phyloP scores from a whole-genome alignment of 2,888 invertebrate genomes.

The Lepidonotus clava region DNA sequence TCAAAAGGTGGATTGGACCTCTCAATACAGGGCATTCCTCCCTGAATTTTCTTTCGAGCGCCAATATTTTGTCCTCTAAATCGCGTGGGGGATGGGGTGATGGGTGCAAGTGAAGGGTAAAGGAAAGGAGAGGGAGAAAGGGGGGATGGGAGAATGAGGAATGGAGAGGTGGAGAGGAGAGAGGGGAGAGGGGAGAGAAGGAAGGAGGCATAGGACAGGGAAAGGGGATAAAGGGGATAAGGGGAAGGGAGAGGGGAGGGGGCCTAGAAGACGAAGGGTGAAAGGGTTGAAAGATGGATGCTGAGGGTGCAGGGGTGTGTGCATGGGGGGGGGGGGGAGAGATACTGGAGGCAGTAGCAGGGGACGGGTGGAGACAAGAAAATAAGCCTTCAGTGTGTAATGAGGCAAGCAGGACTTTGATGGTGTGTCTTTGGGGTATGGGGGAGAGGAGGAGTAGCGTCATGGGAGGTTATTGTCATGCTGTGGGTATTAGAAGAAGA shows the following conservation, averaged over 20 bases:
- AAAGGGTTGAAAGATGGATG: background rate
- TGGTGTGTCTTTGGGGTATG: background rate
- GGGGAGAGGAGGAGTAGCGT: background rate
- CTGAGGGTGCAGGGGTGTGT: background rate
- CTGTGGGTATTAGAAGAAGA: too few species aligned
- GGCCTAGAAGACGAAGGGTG: background rate
- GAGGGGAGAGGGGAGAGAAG: background rate
- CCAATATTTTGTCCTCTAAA: too few species aligned
- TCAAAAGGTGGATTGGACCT: too few species aligned
- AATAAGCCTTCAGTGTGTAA: constrained; percentile 20
- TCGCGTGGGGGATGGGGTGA: too few species aligned
- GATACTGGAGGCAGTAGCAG: too few species aligned
- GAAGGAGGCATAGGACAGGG: background rate
- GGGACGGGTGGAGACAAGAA: background rate
- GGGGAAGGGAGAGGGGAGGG: background rate
- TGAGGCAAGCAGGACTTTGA: background rate
- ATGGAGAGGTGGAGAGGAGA: background rate
- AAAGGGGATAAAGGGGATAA: background rate
- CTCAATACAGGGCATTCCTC: too few species aligned
- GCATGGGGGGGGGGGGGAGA: too few species aligned
- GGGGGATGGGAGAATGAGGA: too few species aligned
- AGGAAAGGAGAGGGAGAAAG: too few species aligned
- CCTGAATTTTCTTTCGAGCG: too few species aligned
- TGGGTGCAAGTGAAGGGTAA: too few species aligned
- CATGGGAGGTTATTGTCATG: too few species aligned